These are phyloP conservation scores for Glaucopsyche alexis DNA, from an alignment of 2,888 invertebrate species.

Conservation along the genomic window DNA sequence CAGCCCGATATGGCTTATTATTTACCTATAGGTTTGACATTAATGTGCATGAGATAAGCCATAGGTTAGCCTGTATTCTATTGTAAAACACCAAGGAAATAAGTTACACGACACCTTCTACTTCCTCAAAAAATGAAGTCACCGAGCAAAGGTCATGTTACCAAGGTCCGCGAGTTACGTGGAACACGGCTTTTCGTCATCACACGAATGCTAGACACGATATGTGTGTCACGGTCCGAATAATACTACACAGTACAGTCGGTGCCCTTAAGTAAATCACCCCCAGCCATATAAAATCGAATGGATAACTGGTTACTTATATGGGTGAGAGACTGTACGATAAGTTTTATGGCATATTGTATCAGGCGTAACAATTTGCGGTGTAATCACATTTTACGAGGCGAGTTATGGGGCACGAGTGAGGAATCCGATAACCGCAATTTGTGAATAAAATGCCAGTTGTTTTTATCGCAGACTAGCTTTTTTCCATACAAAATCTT, in stretches of 20 bases:
- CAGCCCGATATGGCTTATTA: neutral
- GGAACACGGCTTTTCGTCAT: conserved; percentile 39
- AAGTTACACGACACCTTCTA: conserved; percentile 4
- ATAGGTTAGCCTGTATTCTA: neutral
- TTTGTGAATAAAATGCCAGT: conserved; percentile 3
- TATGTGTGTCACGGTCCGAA: conserved; percentile 47
- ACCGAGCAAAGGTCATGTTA: conserved; percentile 37
- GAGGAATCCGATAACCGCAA: conserved; percentile 1
- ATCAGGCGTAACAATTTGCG: conserved; percentile 1
- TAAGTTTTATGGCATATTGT: conserved; percentile 17
- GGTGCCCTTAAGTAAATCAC: neutral
- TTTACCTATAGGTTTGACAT: neutral
- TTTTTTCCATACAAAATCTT: no score
- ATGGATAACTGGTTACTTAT: conserved; percentile 25
- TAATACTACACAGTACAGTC: conserved; percentile 34
- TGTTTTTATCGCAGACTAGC: conserved; percentile 13
- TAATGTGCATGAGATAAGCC: neutral
- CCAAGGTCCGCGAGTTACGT: conserved; percentile 34
- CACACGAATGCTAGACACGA: conserved; percentile 42
- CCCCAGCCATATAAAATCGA: neutral
- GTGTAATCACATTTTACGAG: conserved; percentile 19
- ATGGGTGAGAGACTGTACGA: neutral
- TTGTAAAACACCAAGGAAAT: conserved; percentile 9
- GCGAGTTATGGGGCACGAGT: neutral
- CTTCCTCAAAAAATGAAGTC: conserved; percentile 29